Evolutionary conservation across 2,797 vertebrate species (phyloP), one percentile per base, ranked within the genome.

Genomic region (Anabacerthia variegaticeps): DNA sequence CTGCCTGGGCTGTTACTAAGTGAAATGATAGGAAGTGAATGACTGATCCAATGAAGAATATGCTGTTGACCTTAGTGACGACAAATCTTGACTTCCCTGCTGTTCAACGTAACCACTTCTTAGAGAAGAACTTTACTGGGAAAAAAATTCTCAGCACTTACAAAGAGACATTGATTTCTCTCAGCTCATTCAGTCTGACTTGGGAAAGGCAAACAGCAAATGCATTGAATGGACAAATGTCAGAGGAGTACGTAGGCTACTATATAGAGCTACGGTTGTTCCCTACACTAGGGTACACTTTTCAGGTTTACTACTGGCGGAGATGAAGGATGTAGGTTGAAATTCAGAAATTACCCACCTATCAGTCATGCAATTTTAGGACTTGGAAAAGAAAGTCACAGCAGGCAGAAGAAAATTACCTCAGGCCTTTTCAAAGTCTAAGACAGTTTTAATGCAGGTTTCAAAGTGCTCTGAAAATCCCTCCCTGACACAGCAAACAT

Each of bases 81-180:
- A 80, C 46, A 85, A 85, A 77, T 56, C 58, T 81, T 55, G 22
- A 88, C 39, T 89, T 80, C 26, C 14, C 39, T 51, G 26, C 72
- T 92, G 46, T 87, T 95, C 59, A 65, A 49, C 43, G 56, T 46
- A 92, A 87, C 37, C 19, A 71, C 62, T 37, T 91, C 54, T 88
- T 91, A 87, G 44, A 46, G 12, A 71, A 76, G 49, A 75, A 65
- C 36, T 92, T 55, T 65, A 48, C n/a, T 30, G 28, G 61, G 30
- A 72, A 91, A 86, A 86, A 94, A 67, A 34, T 61, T 95, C 83
- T 89, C 69, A 52, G 19, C 55, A 51, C 14, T 54, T 83, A 74
- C 32, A 93, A 76, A 88, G 67, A 86, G 49, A 54, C 68, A 88
- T 86, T 93, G 93, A 88, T 95, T 95, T 92, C 30, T 94, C 55